A percentile compares a stretch with the other conserved stretches of the same genome.
Conservation (phyloP, 2,888 invertebrate genomes). For the Bursaphelenchus okinawaensis region DNA sequence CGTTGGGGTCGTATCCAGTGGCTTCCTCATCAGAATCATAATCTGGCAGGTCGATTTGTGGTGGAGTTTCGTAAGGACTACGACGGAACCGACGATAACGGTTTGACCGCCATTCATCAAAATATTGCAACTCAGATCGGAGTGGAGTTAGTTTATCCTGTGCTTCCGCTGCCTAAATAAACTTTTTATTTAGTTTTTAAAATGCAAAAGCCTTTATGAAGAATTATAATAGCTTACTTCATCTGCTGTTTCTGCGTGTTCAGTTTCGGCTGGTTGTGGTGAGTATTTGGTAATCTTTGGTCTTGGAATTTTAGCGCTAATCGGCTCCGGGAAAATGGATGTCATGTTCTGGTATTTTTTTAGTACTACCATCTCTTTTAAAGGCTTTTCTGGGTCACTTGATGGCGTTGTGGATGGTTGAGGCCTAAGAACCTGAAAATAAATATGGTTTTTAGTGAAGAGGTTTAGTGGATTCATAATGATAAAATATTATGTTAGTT, state of each 20-base stretch:
- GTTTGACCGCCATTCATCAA: slow-evolving; percentile 6
- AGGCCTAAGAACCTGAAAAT: background rate
- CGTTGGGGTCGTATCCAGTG: slow-evolving; percentile 5
- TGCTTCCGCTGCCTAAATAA: slow-evolving; percentile 48
- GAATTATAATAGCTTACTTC: slow-evolving; percentile 17
- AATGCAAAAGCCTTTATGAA: background rate
- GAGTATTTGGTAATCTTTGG: slow-evolving; percentile 49
- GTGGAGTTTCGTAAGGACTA: background rate
- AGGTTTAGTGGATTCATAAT: background rate
- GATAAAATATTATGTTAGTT: no score
- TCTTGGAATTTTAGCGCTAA: slow-evolving; percentile 53
- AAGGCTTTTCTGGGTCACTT: slow-evolving; percentile 36
- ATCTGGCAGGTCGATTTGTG: background rate
- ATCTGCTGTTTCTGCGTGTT: slow-evolving; percentile 26
- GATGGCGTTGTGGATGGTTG: slow-evolving; percentile 29
- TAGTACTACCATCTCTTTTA: slow-evolving; percentile 45
- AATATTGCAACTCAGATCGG: slow-evolving; percentile 32
- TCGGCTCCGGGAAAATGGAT: slow-evolving; percentile 43
- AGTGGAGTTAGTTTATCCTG: slow-evolving; percentile 39
- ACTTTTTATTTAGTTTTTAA: slow-evolving; percentile 8
- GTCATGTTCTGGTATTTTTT: slow-evolving; percentile 37
- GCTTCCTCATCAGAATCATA: slow-evolving; percentile 7
- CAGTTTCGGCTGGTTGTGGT: background rate
- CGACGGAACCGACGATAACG: slow-evolving; percentile 6
- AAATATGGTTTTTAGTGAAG: background rate